These are phyloP conservation scores for Sebastes schlegelii DNA, from an alignment of 2,113 vertebrate species.

Conservation along the genomic window DNA sequence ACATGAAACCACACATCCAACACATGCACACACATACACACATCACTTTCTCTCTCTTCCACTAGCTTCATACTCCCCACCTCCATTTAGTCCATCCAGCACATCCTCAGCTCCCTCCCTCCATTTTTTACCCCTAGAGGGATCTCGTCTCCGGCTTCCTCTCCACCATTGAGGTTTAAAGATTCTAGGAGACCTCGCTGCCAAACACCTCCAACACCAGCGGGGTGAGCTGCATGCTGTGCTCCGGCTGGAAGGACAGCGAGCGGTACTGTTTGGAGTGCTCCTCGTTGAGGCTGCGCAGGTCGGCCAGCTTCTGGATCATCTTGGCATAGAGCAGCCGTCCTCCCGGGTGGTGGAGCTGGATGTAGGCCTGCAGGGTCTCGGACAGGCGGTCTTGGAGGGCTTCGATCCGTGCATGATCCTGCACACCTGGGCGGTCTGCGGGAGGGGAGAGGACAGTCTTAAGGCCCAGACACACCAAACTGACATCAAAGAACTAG, in stretches of 20 bases:
- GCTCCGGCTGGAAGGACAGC: constrained; percentile 93
- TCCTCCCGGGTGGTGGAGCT: constrained; percentile 89
- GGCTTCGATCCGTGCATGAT: constrained; percentile 89
- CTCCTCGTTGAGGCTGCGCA: constrained; percentile 97
- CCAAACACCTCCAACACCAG: constrained; percentile 96
- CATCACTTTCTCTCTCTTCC: constrained; percentile 31
- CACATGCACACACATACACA: background rate
- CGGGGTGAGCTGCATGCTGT: constrained; percentile 97
- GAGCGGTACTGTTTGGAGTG: constrained; percentile 97
- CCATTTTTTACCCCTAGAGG: background rate
- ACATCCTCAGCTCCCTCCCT: constrained; percentile 54
- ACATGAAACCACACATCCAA: background rate
- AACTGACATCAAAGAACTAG: no score
- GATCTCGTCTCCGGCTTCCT: constrained; percentile 21
- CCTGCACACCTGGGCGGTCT: constrained; percentile 95
- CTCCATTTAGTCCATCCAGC: constrained; percentile 52
- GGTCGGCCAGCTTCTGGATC: constrained; percentile 98
- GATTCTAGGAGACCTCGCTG: constrained; percentile 91
- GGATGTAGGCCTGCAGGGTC: constrained; percentile 95
- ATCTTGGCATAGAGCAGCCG: constrained; percentile 95
- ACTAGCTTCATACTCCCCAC: constrained; percentile 41
- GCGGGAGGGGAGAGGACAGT: constrained; percentile 1
- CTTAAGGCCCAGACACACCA: background rate
- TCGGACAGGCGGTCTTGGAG: constrained; percentile 94
- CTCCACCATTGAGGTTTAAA: background rate